Evolutionary conservation across 2,888 invertebrate genomes (phyloP).

Genomic region (Drosophila pseudotakahashii): DNA sequence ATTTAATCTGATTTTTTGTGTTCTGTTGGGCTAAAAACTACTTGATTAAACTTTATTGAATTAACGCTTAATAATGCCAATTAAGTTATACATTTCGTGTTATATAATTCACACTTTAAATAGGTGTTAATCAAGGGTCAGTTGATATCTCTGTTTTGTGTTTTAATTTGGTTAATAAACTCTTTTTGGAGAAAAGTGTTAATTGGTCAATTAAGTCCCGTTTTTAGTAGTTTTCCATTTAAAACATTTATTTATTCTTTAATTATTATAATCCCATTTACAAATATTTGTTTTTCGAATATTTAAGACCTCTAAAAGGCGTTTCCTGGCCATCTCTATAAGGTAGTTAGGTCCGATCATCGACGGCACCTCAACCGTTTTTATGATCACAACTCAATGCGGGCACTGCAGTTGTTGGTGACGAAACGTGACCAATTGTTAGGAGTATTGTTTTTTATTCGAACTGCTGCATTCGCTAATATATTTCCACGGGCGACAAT

Average conservation of each 20-base stretch:
- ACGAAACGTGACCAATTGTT: constrained; percentile 75
- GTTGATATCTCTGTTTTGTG: neutral
- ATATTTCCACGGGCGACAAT: constrained; percentile 41
- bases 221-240: neutral
- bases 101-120: constrained; percentile 1
- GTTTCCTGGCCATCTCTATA: constrained; percentile 19
- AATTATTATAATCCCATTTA: neutral
- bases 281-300: no score
- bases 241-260: neutral
- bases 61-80: neutral
- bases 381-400: constrained; percentile 60
- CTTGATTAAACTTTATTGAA: neutral
- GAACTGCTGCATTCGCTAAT: constrained; percentile 40
- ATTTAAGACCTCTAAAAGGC: neutral
- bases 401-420: constrained; percentile 61
- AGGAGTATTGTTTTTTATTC: constrained; percentile 32
- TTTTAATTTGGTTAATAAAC: neutral
- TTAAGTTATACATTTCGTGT: neutral
- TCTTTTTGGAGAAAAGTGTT: neutral
- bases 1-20: constrained; percentile 1
- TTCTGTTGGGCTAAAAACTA: neutral
- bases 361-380: constrained; percentile 58
- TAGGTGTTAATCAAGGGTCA: constrained; percentile 1
- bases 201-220: neutral
- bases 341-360: constrained; percentile 25